Percentiles rank a stretch among this genome's conserved stretches.
These are phyloP conservation scores for Dendronephthya gigantea DNA, from an alignment of 64 coral and sea anemone species.

Conservation along the genomic window DNA sequence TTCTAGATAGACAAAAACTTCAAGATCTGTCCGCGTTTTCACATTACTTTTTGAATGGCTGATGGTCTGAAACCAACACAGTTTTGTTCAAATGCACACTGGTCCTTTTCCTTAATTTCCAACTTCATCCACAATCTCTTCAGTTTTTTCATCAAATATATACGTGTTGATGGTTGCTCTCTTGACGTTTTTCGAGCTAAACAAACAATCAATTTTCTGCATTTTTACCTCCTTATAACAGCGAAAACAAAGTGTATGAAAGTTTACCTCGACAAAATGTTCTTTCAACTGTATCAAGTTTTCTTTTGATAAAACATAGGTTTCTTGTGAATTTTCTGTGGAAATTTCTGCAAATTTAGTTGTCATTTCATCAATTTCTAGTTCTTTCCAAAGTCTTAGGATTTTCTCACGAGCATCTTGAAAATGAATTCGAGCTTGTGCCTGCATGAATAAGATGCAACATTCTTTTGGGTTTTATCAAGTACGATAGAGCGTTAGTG, in stretches of 20 bases:
- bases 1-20: background rate
- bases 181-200: background rate
- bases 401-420: background rate
- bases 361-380: background rate
- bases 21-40: background rate
- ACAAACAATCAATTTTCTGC: background rate
- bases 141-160: background rate
- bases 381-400: background rate
- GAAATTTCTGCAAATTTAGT: background rate
- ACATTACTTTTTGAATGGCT: background rate
- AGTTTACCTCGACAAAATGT: background rate
- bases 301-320: background rate
- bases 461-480: background rate
- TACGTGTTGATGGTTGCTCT: background rate
- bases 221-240: no score
- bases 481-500: no score
- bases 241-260: background rate
- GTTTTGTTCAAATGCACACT: background rate
- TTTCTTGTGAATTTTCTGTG: background rate
- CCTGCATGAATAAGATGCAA: background rate
- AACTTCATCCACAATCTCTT: background rate
- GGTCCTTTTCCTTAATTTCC: background rate
- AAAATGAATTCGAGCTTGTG: background rate
- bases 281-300: background rate
- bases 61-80: background rate